Evolutionary conservation across 2,113 vertebrate species (phyloP), one percentile per base, ranked within the genome.

Genomic region (Thinocorus orbignyianus): DNA sequence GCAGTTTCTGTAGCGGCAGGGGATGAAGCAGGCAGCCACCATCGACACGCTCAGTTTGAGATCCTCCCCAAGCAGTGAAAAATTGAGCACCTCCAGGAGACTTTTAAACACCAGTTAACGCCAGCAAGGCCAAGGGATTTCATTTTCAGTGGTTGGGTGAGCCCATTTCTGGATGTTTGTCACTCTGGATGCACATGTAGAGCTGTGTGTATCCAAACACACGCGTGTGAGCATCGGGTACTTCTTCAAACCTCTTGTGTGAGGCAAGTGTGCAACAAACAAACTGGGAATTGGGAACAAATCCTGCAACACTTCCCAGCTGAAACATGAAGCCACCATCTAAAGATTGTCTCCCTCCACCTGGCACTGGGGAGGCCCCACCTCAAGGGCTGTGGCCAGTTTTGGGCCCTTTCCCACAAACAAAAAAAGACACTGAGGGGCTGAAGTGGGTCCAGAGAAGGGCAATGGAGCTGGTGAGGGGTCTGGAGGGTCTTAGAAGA

Each of bases 51-150:
- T 62, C 82, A 88, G 58, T 58, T 69, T 64, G 46, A 84, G 62
- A 93, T 74, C 90, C 95, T 82, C 82, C 24, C 86, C 71, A 78
- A 96, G 96, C 90, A 96, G 80, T 46, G 94, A 79, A 23, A 96
- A 95, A 96, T 6, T 26, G 96, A 98, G 95, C 97, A 96, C 83
- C 97, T 97, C 97, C 97, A 95, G 24, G 94, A 97, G 95, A 54
- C 22, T 44, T 96, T 96, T 46, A 13, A 92, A 92, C 66, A 74
- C 61, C 87, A 57, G 76, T 81, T 97, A 94, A 71, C 86, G 42
- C 13, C 20, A 83, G 30, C 6, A 60, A 42, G 25, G 37, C 73
- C 74, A 17, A 42, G 64, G 20, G 61, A 58, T 6, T 69, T 90
- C 7, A 14, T 73, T 68, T 37, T 9, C 68, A 82, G 68, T 8